Percentiles rank a stretch among this genome's conserved stretches.
Evolutionary conservation across 1,140 invertebrate genomes (phyloP).

Genomic region (Leptopilina clavipes): DNA sequence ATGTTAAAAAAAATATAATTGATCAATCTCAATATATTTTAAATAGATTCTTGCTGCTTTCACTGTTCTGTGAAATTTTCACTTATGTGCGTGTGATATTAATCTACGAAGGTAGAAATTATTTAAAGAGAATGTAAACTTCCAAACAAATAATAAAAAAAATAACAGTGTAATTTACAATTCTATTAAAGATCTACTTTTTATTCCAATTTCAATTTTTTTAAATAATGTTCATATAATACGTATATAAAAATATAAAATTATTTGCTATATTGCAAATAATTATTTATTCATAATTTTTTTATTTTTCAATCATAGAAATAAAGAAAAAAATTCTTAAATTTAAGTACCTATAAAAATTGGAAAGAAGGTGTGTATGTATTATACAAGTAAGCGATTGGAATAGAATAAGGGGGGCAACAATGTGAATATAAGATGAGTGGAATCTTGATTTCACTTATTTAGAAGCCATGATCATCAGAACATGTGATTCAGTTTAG

Average conservation of each 20-base stretch:
- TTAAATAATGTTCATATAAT: too few species aligned
- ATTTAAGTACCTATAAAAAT: background rate
- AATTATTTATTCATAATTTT: too few species aligned
- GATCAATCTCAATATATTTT: background rate
- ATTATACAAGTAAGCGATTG: background rate
- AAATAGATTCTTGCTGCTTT: background rate
- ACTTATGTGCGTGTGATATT: background rate
- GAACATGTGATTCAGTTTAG: background rate
- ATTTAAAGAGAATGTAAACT: background rate
- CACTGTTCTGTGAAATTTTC: background rate
- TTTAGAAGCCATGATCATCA: conserved; percentile 17
- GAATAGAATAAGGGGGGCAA: background rate
- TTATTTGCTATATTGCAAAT: too few species aligned
- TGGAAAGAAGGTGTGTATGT: background rate
- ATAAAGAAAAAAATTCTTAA: too few species aligned
- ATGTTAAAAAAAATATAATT: background rate
- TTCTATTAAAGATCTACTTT: too few species aligned
- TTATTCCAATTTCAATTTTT: too few species aligned
- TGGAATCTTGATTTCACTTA: conserved; percentile 14
- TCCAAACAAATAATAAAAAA: background rate
- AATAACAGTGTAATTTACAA: background rate
- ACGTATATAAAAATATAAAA: too few species aligned
- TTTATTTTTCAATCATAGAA: too few species aligned
- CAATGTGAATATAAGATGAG: conserved; percentile 28
- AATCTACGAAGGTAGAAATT: background rate